Evolutionary conservation across 2,888 invertebrate genomes (phyloP).

Genomic region (Nezara viridula): DNA sequence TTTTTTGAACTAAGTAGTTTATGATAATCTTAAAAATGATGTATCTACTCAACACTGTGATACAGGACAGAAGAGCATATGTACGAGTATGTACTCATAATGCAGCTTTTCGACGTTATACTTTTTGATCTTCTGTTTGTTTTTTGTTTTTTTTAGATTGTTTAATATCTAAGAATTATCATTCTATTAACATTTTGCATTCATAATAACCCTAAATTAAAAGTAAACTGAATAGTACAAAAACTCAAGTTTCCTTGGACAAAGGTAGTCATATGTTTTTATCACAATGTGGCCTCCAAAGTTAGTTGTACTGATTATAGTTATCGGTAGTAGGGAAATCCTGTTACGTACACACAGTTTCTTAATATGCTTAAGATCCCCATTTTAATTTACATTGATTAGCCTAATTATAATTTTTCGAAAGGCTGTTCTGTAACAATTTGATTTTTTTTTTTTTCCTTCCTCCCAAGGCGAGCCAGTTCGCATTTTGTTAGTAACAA

Average conservation of each 20-base stretch:
- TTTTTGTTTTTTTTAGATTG: no score
- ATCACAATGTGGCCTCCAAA: not conserved
- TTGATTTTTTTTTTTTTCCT: not conserved
- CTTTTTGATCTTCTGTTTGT: no score
- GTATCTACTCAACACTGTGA: no score
- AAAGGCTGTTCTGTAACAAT: not conserved
- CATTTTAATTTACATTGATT: not conserved
- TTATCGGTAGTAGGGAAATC: not conserved
- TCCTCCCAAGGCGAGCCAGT: not conserved
- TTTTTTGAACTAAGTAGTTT: no score
- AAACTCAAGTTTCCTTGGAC: not conserved
- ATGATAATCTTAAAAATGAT: no score
- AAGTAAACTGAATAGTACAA: not conserved
- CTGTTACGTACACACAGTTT: not conserved
- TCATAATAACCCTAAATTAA: not conserved
- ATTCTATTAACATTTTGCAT: not conserved
- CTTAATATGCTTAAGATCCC: not conserved
- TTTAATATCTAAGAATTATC: no score
- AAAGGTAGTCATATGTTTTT: not conserved
- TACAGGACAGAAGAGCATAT: no score
- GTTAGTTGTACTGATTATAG: not conserved
- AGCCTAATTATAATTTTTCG: constrained; percentile 15
- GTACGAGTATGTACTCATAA: no score
- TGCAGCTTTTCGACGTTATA: no score
- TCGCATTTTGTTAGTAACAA: not conserved